These are phyloP conservation scores for Drosophila bifasciata DNA, from an alignment of 1,140 invertebrate genomes.

Conservation along the genomic window DNA sequence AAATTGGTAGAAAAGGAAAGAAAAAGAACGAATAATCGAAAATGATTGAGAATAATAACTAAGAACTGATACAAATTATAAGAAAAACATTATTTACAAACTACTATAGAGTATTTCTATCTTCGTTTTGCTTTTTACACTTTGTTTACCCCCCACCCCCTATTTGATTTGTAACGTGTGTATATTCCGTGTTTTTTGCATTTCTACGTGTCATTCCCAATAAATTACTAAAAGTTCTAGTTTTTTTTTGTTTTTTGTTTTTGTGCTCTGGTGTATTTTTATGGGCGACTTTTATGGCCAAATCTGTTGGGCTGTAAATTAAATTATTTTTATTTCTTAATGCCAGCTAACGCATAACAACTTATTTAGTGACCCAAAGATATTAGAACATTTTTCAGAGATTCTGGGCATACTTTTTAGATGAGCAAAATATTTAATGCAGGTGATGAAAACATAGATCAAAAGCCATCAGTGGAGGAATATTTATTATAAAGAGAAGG, in stretches of 20 bases:
- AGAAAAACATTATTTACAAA: no score
- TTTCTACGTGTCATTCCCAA: constrained; percentile 36
- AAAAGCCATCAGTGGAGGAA: not conserved
- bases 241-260: constrained; percentile 33
- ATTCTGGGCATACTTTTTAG: constrained; percentile 12
- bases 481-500: constrained; percentile 22
- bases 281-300: constrained; percentile 53
- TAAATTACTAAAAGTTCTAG: constrained; percentile 33
- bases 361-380: constrained; percentile 10
- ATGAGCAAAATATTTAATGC: constrained; percentile 29
- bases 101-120: constrained; percentile 5
- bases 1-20: no score
- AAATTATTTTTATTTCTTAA: constrained; percentile 24
- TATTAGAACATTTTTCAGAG: constrained; percentile 34
- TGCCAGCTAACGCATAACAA: constrained; percentile 6
- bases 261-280: constrained; percentile 21
- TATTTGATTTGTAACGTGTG: constrained; percentile 42
- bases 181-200: constrained; percentile 18
- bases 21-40: no score
- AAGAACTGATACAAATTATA: no score
- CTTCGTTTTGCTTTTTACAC: not conserved
- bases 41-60: no score
- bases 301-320: constrained; percentile 51
- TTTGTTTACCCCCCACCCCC: constrained; percentile 11
- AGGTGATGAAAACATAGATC: constrained; percentile 48